Base-by-base conservation (phyloP, 1,140 invertebrate genomes). In the Monochamus saltuarius region DNA sequence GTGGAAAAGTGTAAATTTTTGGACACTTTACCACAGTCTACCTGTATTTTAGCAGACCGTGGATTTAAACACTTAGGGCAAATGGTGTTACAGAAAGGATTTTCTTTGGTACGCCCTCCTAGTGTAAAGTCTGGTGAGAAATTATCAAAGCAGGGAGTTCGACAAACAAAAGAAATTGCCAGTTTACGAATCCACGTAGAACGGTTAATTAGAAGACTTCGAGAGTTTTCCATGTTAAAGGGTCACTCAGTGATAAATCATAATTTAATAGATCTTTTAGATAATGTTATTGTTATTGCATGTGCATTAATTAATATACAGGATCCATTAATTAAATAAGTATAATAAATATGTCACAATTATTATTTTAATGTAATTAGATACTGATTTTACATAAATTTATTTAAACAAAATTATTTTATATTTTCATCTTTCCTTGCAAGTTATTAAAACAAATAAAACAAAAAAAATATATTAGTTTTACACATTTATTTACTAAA, bases 181-280 rank as follows among this genome's bases (percentile, higher is more conserved):
- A 74, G 69, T 57, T 67, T 80, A 60, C 56, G 75, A 63, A 75
- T 78, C 38, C 72, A 79, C 54, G 56, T 78, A 10, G 76, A 78
- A 58, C 14, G 77, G 43, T 72, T 75, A 1, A 77, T 78, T 47
- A 40, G 66, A 16, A 37, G 70, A 56, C 54, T 76, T 17, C 66
- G 75, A 66, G 75, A 78, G 55, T 80, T 75, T 68, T 49, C 51
- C 57, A 71, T 75, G 34, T 56, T 78, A 56, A 72, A 66, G 62
- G 73, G 73, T 50, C 73, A 78, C 71, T 61, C 74, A 47, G 64
- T 50, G 58, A 49, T 76, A 8, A 67, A 71, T 50, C 49, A 56
- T 53, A 64, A 62, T 37, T 38, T 57, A 17, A 39, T 57, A 49
- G 13, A 46, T 35, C 36, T 35, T n/a, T n/a, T 40, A 35, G 53